Evolutionary conservation across 2,797 vertebrate genomes (phyloP).

Genomic region (Coccyzus lansbergi): DNA sequence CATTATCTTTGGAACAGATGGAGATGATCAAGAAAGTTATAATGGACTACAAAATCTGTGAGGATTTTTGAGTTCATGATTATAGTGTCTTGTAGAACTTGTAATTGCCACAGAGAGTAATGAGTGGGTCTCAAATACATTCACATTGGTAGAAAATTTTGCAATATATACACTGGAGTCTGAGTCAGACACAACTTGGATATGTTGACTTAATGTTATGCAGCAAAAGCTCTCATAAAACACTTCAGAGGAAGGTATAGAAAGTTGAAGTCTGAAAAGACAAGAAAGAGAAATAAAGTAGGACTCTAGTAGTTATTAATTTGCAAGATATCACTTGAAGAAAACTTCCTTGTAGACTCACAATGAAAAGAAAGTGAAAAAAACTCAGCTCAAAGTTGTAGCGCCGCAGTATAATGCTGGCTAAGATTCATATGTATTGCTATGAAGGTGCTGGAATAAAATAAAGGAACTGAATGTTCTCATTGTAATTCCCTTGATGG

Average conservation of each 20-base stretch:
- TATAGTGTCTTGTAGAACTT: neutral
- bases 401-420: neutral
- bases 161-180: neutral
- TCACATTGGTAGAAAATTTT: neutral
- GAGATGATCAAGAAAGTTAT: neutral
- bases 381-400: neutral
- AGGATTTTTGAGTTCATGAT: neutral
- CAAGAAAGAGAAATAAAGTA: neutral
- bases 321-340: neutral
- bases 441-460: neutral
- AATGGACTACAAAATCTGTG: neutral
- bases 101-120: neutral
- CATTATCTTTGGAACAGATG: neutral
- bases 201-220: neutral
- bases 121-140: neutral
- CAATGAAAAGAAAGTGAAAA: neutral
- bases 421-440: neutral
- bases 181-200: neutral
- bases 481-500: neutral
- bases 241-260: neutral
- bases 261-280: neutral
- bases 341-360: neutral
- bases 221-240: neutral
- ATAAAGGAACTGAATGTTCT: constrained; percentile 5
- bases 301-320: neutral